Evolutionary conservation across 2,888 invertebrate genomes (phyloP).

Genomic region (Lasioglossum figueresi): DNA sequence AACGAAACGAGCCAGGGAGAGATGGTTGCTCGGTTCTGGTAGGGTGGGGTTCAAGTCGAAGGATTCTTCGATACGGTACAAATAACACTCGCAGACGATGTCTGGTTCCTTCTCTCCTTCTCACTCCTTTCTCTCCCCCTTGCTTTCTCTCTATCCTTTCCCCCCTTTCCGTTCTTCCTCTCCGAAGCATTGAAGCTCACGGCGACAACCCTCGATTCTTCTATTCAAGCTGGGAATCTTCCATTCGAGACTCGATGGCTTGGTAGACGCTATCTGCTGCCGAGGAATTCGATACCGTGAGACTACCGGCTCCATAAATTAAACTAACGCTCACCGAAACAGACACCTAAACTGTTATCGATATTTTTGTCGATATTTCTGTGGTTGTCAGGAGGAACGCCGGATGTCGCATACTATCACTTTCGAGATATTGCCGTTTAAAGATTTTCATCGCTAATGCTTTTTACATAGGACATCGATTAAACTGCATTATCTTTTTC

Average conservation of each 20-base stretch:
- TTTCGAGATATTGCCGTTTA: no score
- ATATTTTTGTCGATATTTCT: background rate
- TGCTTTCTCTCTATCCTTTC: constrained; percentile 13
- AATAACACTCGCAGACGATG: constrained; percentile 73
- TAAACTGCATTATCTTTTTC: no score
- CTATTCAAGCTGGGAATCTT: constrained; percentile 52
- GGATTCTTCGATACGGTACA: constrained; percentile 72
- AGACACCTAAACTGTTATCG: background rate
- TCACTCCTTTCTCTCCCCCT: background rate
- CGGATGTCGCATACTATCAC: no score
- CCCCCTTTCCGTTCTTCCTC: background rate
- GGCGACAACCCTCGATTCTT: constrained; percentile 59
- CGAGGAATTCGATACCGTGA: constrained; percentile 39
- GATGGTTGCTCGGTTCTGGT: constrained; percentile 58
- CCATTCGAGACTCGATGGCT: constrained; percentile 70
- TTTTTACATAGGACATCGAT: no score
- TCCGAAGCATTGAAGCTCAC: constrained; percentile 53
- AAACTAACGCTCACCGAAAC: background rate
- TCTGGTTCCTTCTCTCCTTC: constrained; percentile 31
- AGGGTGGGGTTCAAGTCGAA: constrained; percentile 44
- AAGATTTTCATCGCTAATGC: no score
- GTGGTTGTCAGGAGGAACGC: background rate
- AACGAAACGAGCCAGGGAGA: constrained; percentile 74
- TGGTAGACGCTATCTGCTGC: constrained; percentile 66
- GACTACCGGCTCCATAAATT: constrained; percentile 11